Conservation (phyloP, 2,113 vertebrate genomes). For the Myotis brandtii region DNA sequence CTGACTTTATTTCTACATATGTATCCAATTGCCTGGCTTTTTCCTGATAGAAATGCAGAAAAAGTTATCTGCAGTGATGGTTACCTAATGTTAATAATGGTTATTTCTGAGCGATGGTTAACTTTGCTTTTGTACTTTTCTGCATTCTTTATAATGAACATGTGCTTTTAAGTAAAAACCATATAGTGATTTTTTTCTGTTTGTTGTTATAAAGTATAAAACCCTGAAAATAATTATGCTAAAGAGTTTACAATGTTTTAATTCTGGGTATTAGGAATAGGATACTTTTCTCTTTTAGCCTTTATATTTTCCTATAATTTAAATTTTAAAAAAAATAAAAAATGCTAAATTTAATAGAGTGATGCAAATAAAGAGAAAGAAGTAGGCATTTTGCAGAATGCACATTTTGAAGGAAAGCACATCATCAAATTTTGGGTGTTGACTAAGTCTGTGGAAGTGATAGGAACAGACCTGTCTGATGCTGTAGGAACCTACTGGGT, state of each 20-base stretch:
- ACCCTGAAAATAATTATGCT: neutral
- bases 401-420: neutral
- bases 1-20: slow-evolving; percentile 37
- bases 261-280: neutral
- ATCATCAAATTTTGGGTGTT: neutral
- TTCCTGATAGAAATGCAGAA: neutral
- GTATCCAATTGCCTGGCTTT: slow-evolving; percentile 9
- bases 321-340: neutral
- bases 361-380: neutral
- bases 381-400: neutral
- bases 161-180: neutral
- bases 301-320: neutral
- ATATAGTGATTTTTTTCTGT: neutral
- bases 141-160: neutral
- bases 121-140: neutral
- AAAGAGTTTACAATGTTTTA: neutral
- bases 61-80: neutral
- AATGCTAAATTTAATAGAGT: neutral
- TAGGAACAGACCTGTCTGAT: neutral
- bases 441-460: neutral
- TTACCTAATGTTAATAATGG: neutral
- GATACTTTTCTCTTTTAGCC: neutral
- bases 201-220: slow-evolving; percentile 4
- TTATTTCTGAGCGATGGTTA: neutral
- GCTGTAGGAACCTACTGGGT: neutral